phyloP scores from a whole-genome alignment of 35 echinoderm and acorn worm genomes.

The Lytechinus pictus region DNA sequence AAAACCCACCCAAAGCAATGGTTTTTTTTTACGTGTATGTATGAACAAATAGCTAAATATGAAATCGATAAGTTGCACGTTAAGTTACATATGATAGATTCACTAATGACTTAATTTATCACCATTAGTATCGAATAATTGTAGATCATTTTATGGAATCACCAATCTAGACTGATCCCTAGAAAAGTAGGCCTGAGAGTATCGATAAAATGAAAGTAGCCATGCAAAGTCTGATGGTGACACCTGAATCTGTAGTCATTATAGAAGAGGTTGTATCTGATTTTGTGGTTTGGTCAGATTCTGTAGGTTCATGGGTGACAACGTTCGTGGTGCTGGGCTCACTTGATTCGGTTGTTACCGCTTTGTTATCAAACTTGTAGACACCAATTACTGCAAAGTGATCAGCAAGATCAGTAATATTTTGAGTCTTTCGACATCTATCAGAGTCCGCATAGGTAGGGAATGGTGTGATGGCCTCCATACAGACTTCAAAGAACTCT shows the following conservation, averaged over 20 bases:
- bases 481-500: constrained; percentile 60
- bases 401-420: constrained; percentile 73
- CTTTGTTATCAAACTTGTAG: constrained; percentile 39
- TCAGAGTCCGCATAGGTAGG: constrained; percentile 58
- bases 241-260: neutral
- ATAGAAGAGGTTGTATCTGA: neutral
- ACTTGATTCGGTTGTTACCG: neutral
- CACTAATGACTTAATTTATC: too few relatives aligned
- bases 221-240: neutral
- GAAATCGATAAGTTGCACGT: too few relatives aligned
- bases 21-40: too few relatives aligned
- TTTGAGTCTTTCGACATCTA: constrained; percentile 55
- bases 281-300: neutral
- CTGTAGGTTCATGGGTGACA: neutral
- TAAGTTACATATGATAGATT: too few relatives aligned
- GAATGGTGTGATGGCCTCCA: constrained; percentile 54
- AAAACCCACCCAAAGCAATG: too few relatives aligned
- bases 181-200: neutral
- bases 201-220: neutral
- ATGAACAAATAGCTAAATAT: too few relatives aligned
- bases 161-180: neutral
- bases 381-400: constrained; percentile 74
- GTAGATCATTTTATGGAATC: too few relatives aligned
- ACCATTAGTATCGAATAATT: too few relatives aligned
- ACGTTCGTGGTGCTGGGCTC: neutral